phyloP scores from a whole-genome alignment of 2,888 invertebrate genomes.

The Creontiades dilutus region DNA sequence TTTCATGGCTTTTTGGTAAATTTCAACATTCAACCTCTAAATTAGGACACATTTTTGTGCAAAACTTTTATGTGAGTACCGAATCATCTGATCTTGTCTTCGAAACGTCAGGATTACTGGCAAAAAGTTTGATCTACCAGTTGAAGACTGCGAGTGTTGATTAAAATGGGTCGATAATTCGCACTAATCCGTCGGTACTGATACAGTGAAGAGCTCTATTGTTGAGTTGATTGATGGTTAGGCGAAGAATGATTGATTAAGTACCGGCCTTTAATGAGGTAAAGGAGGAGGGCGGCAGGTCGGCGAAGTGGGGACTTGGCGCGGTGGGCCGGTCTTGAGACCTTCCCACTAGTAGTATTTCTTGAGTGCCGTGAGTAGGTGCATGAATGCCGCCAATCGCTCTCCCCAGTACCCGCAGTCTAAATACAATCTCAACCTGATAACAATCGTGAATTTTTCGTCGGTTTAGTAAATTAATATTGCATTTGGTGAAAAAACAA shows the following conservation, averaged over 20 bases:
- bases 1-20: no score
- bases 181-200: conserved; percentile 27
- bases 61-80: no score
- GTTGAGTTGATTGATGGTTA: conserved; percentile 51
- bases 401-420: conserved; percentile 17
- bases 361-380: conserved; percentile 68
- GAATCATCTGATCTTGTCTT: background rate
- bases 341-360: conserved; percentile 62
- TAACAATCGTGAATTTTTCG: background rate
- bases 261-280: conserved; percentile 52
- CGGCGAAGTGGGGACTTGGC: conserved; percentile 67
- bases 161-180: conserved; percentile 32
- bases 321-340: conserved; percentile 53
- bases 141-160: background rate
- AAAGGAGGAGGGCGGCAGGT: conserved; percentile 44
- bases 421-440: background rate
- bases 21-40: no score
- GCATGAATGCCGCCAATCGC: conserved; percentile 6
- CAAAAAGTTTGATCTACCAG: background rate
- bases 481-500: conserved; percentile 18
- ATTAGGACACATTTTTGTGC: no score
- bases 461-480: background rate
- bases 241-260: conserved; percentile 62
- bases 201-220: conserved; percentile 9
- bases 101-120: background rate